These are phyloP conservation scores for Leptodirus hochenwartii DNA, from an alignment of 2,888 invertebrate species.

Conservation along the genomic window DNA sequence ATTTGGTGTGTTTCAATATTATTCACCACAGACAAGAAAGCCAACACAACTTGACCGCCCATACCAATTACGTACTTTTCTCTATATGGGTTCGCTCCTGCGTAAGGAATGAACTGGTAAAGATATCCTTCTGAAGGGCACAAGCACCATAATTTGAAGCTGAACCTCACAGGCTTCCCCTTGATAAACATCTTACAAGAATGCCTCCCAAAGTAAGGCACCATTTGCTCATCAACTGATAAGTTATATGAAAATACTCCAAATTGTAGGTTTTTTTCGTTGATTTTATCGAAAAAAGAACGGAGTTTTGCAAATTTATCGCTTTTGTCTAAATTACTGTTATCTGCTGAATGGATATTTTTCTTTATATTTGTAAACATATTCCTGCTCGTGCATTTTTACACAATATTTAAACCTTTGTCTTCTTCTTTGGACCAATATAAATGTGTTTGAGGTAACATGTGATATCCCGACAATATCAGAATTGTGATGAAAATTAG, in stretches of 20 bases:
- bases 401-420: slow-evolving; percentile 9
- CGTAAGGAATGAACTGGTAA: slow-evolving; percentile 15
- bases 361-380: slow-evolving; percentile 12
- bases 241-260: slow-evolving; percentile 14
- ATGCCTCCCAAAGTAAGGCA: slow-evolving; percentile 15
- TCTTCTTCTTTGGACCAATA: slow-evolving; percentile 11
- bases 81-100: slow-evolving; percentile 11
- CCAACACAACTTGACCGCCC: slow-evolving; percentile 14
- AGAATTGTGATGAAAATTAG: slow-evolving; percentile 2
- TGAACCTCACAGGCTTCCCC: slow-evolving; percentile 16
- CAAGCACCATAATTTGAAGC: slow-evolving; percentile 16
- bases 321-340: slow-evolving; percentile 12
- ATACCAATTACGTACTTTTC: slow-evolving; percentile 11
- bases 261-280: slow-evolving; percentile 14
- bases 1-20: slow-evolving; percentile 12
- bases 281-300: slow-evolving; percentile 14
- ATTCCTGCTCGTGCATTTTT: slow-evolving; percentile 12
- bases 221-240: slow-evolving; percentile 16
- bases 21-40: slow-evolving; percentile 13
- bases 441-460: slow-evolving; percentile 2
- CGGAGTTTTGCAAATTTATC: slow-evolving; percentile 16
- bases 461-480: slow-evolving; percentile 7
- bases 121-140: slow-evolving; percentile 15
- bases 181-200: slow-evolving; percentile 18
- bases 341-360: slow-evolving; percentile 15